Conservation (phyloP, 2,888 invertebrate genomes). For the Sepiola atlantica region DNA sequence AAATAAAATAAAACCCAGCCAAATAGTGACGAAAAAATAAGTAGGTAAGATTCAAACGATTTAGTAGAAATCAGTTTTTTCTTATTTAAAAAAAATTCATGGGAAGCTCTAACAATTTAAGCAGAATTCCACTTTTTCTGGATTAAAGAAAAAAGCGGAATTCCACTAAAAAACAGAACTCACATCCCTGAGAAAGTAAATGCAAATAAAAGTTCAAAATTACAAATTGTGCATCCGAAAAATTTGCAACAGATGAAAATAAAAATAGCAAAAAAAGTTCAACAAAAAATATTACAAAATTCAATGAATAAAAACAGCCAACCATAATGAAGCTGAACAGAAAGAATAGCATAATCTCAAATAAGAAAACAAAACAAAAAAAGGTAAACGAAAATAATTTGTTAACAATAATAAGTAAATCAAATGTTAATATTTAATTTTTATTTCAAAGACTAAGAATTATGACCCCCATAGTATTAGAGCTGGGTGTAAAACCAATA, state of each 20-base stretch:
- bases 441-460: not conserved
- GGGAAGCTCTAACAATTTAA: too few species aligned
- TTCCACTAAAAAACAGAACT: too few species aligned
- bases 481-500: not conserved
- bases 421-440: not conserved
- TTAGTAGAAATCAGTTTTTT: too few species aligned
- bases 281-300: not conserved
- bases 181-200: not conserved
- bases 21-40: too few species aligned
- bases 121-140: too few species aligned
- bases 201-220: not conserved
- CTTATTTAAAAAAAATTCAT: too few species aligned
- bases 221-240: not conserved
- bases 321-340: not conserved
- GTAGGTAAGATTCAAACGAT: too few species aligned
- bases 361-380: not conserved
- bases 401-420: not conserved
- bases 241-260: not conserved
- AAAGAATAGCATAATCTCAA: not conserved
- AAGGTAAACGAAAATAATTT: not conserved
- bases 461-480: not conserved
- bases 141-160: too few species aligned
- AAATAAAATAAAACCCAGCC: too few species aligned
- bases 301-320: not conserved
- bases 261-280: not conserved